Evolutionary conservation across 2,888 invertebrate genomes (phyloP), one percentile per base, ranked within the genome.

Genomic region (Neoascia interrupta): DNA sequence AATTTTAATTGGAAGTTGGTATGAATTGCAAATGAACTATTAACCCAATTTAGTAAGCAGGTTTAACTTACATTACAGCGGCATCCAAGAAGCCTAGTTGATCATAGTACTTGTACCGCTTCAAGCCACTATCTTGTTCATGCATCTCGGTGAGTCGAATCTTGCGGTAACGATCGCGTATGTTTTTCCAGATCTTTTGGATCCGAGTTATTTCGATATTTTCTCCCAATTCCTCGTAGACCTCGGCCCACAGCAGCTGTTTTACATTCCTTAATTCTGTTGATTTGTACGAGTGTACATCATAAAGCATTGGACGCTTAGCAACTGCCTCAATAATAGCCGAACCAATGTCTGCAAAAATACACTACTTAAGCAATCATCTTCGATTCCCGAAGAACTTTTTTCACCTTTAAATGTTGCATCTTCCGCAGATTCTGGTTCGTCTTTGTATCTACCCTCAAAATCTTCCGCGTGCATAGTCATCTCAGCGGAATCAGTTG

Each of bases 141-240:
- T 74, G 60, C 3, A 58, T 47, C 36, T 81, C 81, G 1, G 63
- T 45, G 10, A 16, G 60, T 1, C 76, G 70, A 31, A 81, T 49
- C 34, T 72, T 82, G n/a, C 49, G 73, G 54, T 82, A 82, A 0
- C 82, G 70, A 11, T 82, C 81, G 0, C 79, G 53, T 1, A 82
- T 82, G 10, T 82, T 81, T 5, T 64, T 82, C 82, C 82, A 82
- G 10, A 82, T 82, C 19, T 82, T 81, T n/a, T 82, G 81, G 3
- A 82, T 66, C 0, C 81, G 74, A 36, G 72, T 79, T 1, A 81
- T 49, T 18, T 63, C 41, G 4, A 82, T 58, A 1, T 68, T 23
- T 18, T 51, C 60, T 0, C 79, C 82, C 1, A 81, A 45, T 0
- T 79, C 63, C 1, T 82, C 74, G 26, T 70, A 81, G 0, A 82